Percentiles rank a stretch among this genome's conserved stretches.
These are phyloP conservation scores for Pipistrellus pygmaeus DNA, from an alignment of 2,797 vertebrate genomes.

Conservation along the genomic window DNA sequence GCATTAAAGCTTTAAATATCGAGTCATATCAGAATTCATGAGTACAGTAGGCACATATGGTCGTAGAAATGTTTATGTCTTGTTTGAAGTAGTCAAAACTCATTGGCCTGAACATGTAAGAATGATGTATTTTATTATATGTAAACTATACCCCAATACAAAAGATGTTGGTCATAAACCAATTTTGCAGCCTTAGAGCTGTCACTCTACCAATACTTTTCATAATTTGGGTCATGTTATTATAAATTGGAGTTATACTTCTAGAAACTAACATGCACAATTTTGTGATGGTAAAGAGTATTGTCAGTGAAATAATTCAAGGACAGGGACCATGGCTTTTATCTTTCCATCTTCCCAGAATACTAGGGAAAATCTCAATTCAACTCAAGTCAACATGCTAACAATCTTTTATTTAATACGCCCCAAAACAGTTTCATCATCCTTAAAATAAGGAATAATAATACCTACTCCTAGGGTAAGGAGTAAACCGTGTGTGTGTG, in stretches of 20 bases:
- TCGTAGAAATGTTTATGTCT: too few species aligned
- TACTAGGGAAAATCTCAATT: neutral
- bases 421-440: neutral
- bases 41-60: neutral
- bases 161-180: neutral
- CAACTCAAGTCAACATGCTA: neutral
- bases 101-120: too few species aligned
- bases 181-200: neutral
- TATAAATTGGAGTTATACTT: neutral
- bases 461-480: too few species aligned
- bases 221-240: neutral
- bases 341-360: constrained; percentile 7
- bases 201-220: neutral
- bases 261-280: neutral
- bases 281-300: neutral
- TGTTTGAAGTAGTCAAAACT: too few species aligned
- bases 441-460: too few species aligned
- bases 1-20: neutral
- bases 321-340: neutral
- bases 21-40: neutral
- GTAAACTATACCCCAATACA: too few species aligned
- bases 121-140: too few species aligned
- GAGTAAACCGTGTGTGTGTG: too few species aligned
- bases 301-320: neutral
- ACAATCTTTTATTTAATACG: neutral